Percentiles rank a stretch among this genome's conserved stretches.
Evolutionary conservation across 2,797 vertebrate species (phyloP).

Genomic region (Nasua narica): DNA sequence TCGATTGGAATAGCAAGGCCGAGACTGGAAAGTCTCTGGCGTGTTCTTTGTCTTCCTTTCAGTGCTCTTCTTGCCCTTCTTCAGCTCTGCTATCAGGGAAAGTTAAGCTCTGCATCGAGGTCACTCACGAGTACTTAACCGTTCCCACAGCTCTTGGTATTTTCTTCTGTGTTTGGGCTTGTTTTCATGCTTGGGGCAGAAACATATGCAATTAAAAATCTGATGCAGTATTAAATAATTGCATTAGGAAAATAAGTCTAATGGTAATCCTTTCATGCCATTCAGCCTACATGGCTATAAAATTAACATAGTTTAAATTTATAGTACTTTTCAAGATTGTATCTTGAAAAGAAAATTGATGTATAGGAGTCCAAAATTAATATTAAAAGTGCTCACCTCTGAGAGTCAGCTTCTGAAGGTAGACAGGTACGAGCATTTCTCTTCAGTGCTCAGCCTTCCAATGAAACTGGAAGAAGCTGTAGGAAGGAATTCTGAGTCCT

Average conservation of each 20-base stretch:
- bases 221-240: background rate
- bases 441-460: background rate
- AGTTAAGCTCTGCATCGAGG: background rate
- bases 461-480: constrained; percentile 48
- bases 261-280: background rate
- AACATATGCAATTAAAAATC: background rate
- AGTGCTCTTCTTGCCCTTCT: background rate
- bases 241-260: background rate
- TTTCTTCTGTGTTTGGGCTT: background rate
- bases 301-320: background rate
- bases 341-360: background rate
- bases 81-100: background rate
- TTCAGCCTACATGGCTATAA: background rate
- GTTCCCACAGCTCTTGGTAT: background rate
- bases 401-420: background rate
- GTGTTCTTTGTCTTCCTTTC: background rate
- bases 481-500: background rate
- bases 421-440: background rate
- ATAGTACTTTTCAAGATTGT: background rate
- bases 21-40: background rate
- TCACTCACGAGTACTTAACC: background rate
- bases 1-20: background rate
- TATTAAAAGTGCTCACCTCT: background rate
- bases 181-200: background rate
- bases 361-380: background rate